A percentile compares a stretch with the other conserved stretches of the same genome.
phyloP scores from a whole-genome alignment of 2,797 vertebrate species.

The Phataginus tetradactyla region DNA sequence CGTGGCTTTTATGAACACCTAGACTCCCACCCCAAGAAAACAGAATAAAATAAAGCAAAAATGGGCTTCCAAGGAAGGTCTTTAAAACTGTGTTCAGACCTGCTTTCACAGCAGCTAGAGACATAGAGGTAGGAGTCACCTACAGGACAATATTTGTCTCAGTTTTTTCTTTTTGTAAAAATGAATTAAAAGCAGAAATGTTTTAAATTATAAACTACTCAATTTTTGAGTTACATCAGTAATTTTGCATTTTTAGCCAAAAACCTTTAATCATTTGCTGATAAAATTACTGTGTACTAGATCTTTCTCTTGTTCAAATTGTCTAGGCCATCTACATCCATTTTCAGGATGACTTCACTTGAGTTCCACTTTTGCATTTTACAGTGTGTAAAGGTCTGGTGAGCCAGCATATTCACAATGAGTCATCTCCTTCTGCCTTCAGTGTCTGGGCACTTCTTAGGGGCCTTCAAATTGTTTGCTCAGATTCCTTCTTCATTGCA shows the following conservation, averaged over 20 bases:
- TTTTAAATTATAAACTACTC: neutral
- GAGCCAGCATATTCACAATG: neutral
- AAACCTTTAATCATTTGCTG: neutral
- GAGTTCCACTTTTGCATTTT: neutral
- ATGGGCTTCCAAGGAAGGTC: neutral
- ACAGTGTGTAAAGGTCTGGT: fast-evolving
- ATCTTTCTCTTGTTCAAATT: neutral
- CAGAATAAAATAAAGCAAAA: constrained; percentile 15
- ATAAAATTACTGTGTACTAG: neutral
- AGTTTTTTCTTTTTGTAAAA: neutral
- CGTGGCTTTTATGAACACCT: neutral
- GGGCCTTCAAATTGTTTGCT: neutral
- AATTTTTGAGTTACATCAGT: neutral
- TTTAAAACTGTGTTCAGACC: neutral
- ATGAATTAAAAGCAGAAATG: neutral
- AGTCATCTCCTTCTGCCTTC: neutral
- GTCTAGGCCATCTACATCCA: neutral
- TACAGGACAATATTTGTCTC: neutral
- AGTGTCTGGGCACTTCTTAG: neutral
- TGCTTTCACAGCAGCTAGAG: neutral
- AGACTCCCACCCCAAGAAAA: neutral
- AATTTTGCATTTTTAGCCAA: neutral
- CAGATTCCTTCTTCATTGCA: neutral
- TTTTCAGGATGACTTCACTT: neutral
- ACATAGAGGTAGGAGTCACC: neutral